Conservation (phyloP, 2,113 vertebrate genomes). For the Montifringilla adamsi region DNA sequence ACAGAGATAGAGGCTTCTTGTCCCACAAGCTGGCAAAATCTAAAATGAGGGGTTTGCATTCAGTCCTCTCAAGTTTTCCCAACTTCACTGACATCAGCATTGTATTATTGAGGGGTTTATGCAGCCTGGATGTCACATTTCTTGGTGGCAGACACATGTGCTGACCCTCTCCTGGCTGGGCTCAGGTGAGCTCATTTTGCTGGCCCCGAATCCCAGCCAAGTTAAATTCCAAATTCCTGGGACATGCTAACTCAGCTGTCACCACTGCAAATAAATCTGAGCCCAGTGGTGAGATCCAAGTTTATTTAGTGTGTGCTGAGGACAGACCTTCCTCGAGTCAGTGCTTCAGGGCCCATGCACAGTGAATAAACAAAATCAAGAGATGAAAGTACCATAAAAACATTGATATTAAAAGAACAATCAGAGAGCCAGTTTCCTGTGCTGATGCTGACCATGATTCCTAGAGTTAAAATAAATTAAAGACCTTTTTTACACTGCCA, state of each 20-base stretch:
- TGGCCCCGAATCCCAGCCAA: background rate
- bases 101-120: background rate
- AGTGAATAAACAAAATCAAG: background rate
- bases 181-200: background rate
- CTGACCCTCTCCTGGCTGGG: background rate
- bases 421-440: background rate
- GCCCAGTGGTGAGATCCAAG: background rate
- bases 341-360: background rate
- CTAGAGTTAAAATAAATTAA: slow-evolving; percentile 63
- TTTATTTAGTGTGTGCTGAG: background rate
- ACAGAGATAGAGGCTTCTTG: background rate
- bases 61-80: background rate
- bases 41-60: background rate
- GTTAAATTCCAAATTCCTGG: background rate
- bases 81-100: background rate
- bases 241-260: background rate
- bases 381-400: background rate
- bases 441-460: background rate
- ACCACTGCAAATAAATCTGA: background rate
- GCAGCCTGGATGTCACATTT: background rate
- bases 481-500: slow-evolving; percentile 58
- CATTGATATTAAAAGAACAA: background rate
- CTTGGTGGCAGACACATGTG: background rate
- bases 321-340: background rate
- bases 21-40: background rate